A percentile compares a stretch with the other conserved stretches of the same genome.
Conservation (phyloP, 2,888 invertebrate genomes). For the Eristalis tenax region DNA sequence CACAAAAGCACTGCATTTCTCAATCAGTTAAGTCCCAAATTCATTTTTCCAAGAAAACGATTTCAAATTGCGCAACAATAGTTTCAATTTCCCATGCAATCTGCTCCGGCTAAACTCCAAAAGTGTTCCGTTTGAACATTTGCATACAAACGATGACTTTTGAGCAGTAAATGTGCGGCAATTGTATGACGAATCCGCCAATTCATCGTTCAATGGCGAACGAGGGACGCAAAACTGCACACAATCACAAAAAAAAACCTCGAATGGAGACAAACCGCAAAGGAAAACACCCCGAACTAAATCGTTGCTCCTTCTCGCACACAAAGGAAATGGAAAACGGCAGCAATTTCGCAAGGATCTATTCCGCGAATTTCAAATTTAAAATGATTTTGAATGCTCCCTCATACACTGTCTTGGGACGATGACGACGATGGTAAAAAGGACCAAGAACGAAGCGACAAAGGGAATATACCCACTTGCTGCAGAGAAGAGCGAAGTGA, state of each 20-base stretch:
- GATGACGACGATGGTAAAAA: not conserved
- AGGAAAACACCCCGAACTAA: conserved; percentile 49
- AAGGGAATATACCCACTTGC: conserved; percentile 39
- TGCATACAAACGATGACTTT: conserved; percentile 71
- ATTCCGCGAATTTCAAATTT: conserved; percentile 57
- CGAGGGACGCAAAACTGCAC: conserved; percentile 2
- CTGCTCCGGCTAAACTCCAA: conserved; percentile 24
- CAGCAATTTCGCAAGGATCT: conserved; percentile 58
- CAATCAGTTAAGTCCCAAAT: conserved; percentile 1
- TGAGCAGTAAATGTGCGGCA: conserved; percentile 59
- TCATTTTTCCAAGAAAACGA: conserved; percentile 27
- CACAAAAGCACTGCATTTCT: not conserved
- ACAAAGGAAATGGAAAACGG: conserved; percentile 66
- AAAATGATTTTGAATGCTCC: conserved; percentile 52
- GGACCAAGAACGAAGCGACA: conserved; percentile 9
- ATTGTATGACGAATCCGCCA: conserved; percentile 63
- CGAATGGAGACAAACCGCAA: conserved; percentile 15
- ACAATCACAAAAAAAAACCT: no score
- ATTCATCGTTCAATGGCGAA: conserved; percentile 61
- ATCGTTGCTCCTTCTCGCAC: not conserved
- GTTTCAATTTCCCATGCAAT: conserved; percentile 67
- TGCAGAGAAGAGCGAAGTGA: conserved; percentile 22
- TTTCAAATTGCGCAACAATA: conserved; percentile 57
- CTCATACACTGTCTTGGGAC: conserved; percentile 6
- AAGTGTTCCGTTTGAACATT: conserved; percentile 59